phyloP scores from a whole-genome alignment of 2,113 vertebrate species.

The Macquaria ambigua region DNA sequence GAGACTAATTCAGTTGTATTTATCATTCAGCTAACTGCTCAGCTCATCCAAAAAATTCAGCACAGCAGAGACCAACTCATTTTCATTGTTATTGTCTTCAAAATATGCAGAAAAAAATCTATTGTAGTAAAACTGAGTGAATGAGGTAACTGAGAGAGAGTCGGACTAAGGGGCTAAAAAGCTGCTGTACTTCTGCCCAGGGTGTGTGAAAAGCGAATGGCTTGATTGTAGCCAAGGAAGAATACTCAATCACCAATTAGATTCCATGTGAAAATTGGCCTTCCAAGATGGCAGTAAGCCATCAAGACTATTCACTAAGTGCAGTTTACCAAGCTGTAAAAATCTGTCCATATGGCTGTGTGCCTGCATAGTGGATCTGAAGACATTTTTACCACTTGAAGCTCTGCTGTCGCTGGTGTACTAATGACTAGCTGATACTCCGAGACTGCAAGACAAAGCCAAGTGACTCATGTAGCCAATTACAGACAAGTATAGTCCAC shows the following conservation, averaged over 20 bases:
- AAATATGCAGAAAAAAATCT: conserved; percentile 62
- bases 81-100: conserved; percentile 35
- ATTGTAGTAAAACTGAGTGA: conserved; percentile 49
- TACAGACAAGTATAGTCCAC: conserved; percentile 45
- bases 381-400: conserved; percentile 64
- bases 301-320: conserved; percentile 57
- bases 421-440: conserved; percentile 64
- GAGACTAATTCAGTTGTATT: conserved; percentile 33
- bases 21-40: conserved; percentile 43
- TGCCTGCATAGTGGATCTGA: conserved; percentile 45
- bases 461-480: conserved; percentile 73
- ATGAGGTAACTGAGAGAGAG: conserved; percentile 33
- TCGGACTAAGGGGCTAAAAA: conserved; percentile 52
- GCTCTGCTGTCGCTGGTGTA: conserved; percentile 44
- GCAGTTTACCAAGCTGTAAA: conserved; percentile 55
- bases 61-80: conserved; percentile 34
- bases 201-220: conserved; percentile 42
- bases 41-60: conserved; percentile 36
- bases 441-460: conserved; percentile 60
- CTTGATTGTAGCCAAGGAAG: conserved; percentile 41
- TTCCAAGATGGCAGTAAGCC: conserved; percentile 56
- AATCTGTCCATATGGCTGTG: conserved; percentile 51
- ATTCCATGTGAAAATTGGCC: conserved; percentile 61
- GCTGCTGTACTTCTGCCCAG: conserved; percentile 29
- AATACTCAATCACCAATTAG: conserved; percentile 64